Percentiles rank a stretch among this genome's conserved stretches.
phyloP scores from a whole-genome alignment of 2,888 invertebrate species.

The Pandemis heparana region DNA sequence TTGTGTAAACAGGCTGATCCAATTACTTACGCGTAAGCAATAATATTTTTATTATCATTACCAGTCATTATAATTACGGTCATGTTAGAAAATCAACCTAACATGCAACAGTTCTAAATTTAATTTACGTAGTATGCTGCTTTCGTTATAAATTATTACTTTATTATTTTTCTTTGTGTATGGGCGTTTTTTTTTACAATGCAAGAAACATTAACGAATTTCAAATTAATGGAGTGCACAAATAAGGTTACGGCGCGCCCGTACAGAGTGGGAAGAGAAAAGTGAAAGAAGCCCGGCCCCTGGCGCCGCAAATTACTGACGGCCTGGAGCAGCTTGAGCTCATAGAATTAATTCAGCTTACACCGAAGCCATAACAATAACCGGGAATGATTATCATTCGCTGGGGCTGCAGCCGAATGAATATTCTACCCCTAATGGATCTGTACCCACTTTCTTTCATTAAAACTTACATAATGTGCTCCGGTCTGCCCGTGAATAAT shows the following conservation, averaged over 20 bases:
- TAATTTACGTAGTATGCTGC: too few relatives aligned
- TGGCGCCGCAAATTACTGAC: conserved; percentile 38
- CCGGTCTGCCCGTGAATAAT: conserved; percentile 62
- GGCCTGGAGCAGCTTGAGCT: conserved; percentile 58
- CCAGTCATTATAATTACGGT: background rate
- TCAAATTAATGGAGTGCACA: conserved; percentile 1
- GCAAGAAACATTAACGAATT: background rate
- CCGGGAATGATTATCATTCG: conserved; percentile 68
- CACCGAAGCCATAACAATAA: conserved; percentile 67
- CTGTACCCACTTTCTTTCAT: conserved; percentile 66
- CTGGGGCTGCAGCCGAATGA: conserved; percentile 60
- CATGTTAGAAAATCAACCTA: too few relatives aligned
- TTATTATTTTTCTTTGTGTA: background rate
- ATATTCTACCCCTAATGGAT: conserved; percentile 68
- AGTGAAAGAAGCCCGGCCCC: conserved; percentile 19
- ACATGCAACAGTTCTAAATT: too few relatives aligned
- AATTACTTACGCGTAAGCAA: background rate
- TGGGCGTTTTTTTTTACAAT: background rate
- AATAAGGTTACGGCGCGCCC: conserved; percentile 16
- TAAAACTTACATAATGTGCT: conserved; percentile 69
- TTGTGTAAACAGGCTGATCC: background rate
- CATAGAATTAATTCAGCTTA: conserved; percentile 68
- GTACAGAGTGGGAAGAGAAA: conserved; percentile 32
- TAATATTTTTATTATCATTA: background rate
- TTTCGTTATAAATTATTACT: too few relatives aligned